Percentiles rank a stretch among this genome's conserved stretches.
These are phyloP conservation scores for Melierax canorus DNA, from an alignment of 2,113 vertebrate genomes.

Conservation along the genomic window DNA sequence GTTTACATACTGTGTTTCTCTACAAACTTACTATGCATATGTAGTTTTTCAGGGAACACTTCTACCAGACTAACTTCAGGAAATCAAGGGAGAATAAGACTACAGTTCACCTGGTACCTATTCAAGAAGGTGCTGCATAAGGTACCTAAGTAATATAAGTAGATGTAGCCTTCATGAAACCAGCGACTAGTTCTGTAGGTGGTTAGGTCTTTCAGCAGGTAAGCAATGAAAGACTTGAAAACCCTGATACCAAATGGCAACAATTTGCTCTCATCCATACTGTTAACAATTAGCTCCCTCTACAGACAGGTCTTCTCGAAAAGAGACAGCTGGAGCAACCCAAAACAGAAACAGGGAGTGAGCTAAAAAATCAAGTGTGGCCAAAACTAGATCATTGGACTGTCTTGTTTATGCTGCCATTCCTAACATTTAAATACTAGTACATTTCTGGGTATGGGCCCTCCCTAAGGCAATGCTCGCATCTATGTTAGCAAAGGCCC, in stretches of 20 bases:
- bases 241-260: not conserved
- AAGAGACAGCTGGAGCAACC: not conserved
- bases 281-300: not conserved
- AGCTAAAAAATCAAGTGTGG: not conserved
- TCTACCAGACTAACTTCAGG: not conserved
- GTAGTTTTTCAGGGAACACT: not conserved
- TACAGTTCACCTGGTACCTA: rapidly evolving
- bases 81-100: not conserved
- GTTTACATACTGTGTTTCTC: not conserved
- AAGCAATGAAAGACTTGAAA: not conserved
- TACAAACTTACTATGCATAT: not conserved
- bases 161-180: not conserved
- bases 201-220: not conserved
- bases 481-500: rapidly evolving
- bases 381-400: not conserved
- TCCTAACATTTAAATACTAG: not conserved
- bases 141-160: not conserved
- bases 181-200: not conserved
- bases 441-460: not conserved
- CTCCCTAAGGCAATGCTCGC: not conserved
- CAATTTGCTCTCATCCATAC: rapidly evolving
- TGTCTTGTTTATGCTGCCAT: not conserved
- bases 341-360: not conserved
- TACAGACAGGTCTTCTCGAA: not conserved
- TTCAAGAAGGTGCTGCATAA: not conserved